Evolutionary conservation across 1,140 invertebrate genomes (phyloP), one percentile per base, ranked within the genome.

Genomic region (Caerostris darwini): DNA sequence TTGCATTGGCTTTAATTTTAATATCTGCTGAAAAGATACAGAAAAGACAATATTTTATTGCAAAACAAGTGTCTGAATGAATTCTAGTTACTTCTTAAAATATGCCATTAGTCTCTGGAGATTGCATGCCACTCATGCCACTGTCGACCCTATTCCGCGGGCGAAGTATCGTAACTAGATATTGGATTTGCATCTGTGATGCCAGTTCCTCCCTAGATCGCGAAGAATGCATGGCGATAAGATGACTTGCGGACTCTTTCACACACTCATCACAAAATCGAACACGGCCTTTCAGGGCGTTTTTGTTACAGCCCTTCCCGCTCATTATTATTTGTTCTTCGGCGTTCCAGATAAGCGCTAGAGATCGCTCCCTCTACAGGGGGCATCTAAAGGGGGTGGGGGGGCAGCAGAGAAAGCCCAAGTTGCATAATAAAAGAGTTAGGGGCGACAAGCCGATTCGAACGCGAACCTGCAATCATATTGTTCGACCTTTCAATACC

Each of bases 271-370:
- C 90, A 92, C 90, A 92, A 92, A 92, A 92, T 92, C 90, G 90
- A 92, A 92, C 90, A 17, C 34, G 7, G 34, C 59, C 81, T 85
- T 85, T 85, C 59, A 59, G 14, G 3, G 5, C 56, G 64, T 77
- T 69, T 90, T 90, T 90, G 64, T 77, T 69, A n/a, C 69, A 17
- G 58, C 57, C 83, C n/a, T 67, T 67, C 8, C 61, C 56, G 10
- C 58, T 92, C 77, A 92, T 92, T 92, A 92, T 92, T 92, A 85
- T 92, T 92, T 92, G 90, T 92, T 92, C 82, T 92, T 92, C n/a
- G 50, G 53, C 90, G 71, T 56, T 64, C 5, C n/a, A 85, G 90
- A 92, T 92, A 92, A 92, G 82, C 34, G 67, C 19, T 34, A 59
- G 54, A 61, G 64, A 77, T 69, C 53, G 88, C 61, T 85, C 14